phyloP scores from a whole-genome alignment of 2,888 invertebrate genomes.

The Meghimatium bilineatum region DNA sequence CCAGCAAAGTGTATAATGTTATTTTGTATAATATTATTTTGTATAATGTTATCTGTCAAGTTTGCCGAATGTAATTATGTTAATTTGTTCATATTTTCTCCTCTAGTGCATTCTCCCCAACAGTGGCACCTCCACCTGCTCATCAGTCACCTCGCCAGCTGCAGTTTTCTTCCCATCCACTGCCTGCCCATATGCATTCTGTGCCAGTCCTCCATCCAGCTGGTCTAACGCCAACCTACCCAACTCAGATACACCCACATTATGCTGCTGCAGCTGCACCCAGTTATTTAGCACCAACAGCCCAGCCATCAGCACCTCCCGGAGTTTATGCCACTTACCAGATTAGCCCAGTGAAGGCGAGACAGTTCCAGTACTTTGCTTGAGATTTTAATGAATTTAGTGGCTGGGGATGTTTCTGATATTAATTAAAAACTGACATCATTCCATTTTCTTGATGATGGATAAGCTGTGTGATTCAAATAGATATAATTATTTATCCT shows the following conservation, averaged over 20 bases:
- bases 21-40: too few relatives aligned
- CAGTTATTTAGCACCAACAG: slow-evolving; percentile 64
- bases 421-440: too few relatives aligned
- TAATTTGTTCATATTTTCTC: neutral
- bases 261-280: slow-evolving; percentile 82
- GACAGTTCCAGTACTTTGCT: slow-evolving; percentile 81
- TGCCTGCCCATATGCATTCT: slow-evolving; percentile 86
- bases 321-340: slow-evolving; percentile 83
- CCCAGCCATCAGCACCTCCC: slow-evolving; percentile 59
- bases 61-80: neutral
- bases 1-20: too few relatives aligned
- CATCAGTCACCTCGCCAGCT: slow-evolving; percentile 83
- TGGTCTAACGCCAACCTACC: slow-evolving; percentile 64
- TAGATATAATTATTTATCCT: too few relatives aligned
- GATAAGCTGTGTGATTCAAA: too few relatives aligned
- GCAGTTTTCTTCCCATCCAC: slow-evolving; percentile 84
- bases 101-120: slow-evolving; percentile 68
- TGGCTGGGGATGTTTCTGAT: neutral
- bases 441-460: too few relatives aligned
- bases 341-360: slow-evolving; percentile 83
- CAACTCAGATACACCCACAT: slow-evolving; percentile 70
- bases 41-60: neutral
- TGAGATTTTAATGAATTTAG: slow-evolving; percentile 30
- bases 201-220: slow-evolving; percentile 69
- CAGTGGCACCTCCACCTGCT: slow-evolving; percentile 87